Base-by-base conservation (phyloP, 2,797 vertebrate species). In the Dendrocincla tyrannina region DNA sequence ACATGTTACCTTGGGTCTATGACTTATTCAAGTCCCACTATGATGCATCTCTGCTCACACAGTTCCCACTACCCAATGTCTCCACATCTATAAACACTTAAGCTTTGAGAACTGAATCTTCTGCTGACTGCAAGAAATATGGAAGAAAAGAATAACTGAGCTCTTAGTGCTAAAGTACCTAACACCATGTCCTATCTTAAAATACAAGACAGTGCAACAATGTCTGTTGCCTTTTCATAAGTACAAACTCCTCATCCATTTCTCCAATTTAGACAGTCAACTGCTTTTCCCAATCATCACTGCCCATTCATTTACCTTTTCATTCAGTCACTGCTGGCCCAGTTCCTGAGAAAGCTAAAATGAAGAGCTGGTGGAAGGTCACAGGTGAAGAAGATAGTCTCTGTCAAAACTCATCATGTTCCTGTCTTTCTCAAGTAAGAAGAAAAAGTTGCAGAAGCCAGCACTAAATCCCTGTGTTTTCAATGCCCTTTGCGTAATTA, bases 171-270 rank as follows among this genome's bases (percentile, higher is more conserved):
- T 50, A 8, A 17, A 88, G 41, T 32, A 74, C 12, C 66, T 76
- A 46, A 77, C 81, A 70, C 9, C 0, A 3, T 0, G 0, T 27
- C 60, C 77, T 11, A 66, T 33, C 28, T 13, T 23, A 44, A 66
- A 69, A 39, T 33, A 33, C 12, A 53, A 13, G 18, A 22, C 25
- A 70, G 11, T 10, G 4, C 35, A 47, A 67, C 7, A 18, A 32
- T 9, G 13, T 17, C 33, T 66, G 42, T 0, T 56, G 47, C 32
- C 32, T 35, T 70, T 85, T 75, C 52, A 5, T 20, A 46, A 67
- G 39, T 19, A 22, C 23, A 69, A 55, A 83, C 25, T 49, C 39
- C 17, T 47, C 46, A 52, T n/a, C 24, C 23, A 44, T 44, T 49
- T 67, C 75, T 70, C 30, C 33, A 74, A 1, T 47, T 39, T 3